A percentile compares a stretch with the other conserved stretches of the same genome.
Evolutionary conservation across 2,113 vertebrate species (phyloP).

Genomic region (Hemibagrus wyckioides): DNA sequence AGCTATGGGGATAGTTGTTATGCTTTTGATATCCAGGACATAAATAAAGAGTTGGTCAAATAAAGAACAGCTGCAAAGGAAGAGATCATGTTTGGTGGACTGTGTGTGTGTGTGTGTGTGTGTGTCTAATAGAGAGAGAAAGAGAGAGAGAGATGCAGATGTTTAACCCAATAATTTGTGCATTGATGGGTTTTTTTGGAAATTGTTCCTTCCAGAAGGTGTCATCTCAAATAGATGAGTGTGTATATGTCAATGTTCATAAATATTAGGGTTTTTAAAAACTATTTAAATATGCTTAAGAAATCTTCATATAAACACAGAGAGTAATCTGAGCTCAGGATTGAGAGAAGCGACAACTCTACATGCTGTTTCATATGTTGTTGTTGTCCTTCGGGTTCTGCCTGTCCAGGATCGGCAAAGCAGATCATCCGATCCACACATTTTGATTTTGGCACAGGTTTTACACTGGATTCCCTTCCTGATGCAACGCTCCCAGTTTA

Average conservation of each 20-base stretch:
- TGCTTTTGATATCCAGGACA: conserved; percentile 44
- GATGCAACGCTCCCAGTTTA: too few relatives aligned
- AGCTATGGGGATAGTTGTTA: conserved; percentile 52
- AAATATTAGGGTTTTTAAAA: background rate
- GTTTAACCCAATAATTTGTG: background rate
- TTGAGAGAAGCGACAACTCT: background rate
- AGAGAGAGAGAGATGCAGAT: background rate
- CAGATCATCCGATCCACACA: too few relatives aligned
- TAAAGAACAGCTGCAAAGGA: conserved; percentile 59
- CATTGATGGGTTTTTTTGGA: background rate
- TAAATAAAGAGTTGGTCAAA: conserved; percentile 52
- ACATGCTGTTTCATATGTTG: too few relatives aligned
- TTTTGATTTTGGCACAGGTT: too few relatives aligned
- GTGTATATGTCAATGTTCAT: background rate
- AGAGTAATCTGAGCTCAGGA: background rate
- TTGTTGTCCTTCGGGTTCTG: too few relatives aligned
- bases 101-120: conserved; percentile 36
- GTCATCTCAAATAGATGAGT: background rate
- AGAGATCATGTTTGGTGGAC: conserved; percentile 11
- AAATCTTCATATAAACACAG: background rate
- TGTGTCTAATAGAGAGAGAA: background rate
- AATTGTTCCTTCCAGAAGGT: background rate
- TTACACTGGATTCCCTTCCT: too few relatives aligned
- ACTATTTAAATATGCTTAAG: background rate
- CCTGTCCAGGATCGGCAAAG: too few relatives aligned